Base-by-base conservation (phyloP, 2,113 vertebrate species). In the Eulemur macaco region DNA sequence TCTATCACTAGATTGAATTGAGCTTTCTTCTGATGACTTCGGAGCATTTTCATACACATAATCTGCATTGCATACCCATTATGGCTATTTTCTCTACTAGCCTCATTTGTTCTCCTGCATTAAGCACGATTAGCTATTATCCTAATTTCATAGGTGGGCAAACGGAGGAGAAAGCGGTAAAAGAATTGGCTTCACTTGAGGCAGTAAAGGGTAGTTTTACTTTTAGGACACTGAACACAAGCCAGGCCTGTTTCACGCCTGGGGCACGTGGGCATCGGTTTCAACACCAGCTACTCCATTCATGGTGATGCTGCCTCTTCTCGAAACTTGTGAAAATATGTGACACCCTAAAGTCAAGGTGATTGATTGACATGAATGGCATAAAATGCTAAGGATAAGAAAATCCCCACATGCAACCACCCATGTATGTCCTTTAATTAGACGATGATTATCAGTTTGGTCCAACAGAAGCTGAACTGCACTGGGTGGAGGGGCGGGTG, bases 121-220 rank as follows among this genome's bases (percentile, higher is more conserved):
- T 89, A 85, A 82, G 88, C 93, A 97, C 86, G 86, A 89, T 78
- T 69, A 89, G 74, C 83, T 78, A 91, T 66, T 90, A 68, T 42
- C 85, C 86, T 96, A 68, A 91, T 84, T 95, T 81, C 83, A 93
- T 8, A 84, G 86, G 73, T 91, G 82, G 86, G 37, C 68, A 89
- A 87, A 92, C 0, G 1, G 34, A 76, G 21, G 78, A 73, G 42
- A 42, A 93, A 89, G 63, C 18, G 1, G 66, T 56, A 77, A 64
- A 64, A 83, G 68, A 58, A 25, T 6, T 31, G 1, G 45, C 83
- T 86, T 77, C 50, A 68, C 85, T 77, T 9, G 11, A 52, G 69
- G 73, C 85, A 52, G 69, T 21, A 85, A 76, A 71, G 58, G 50
- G 42, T 68, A 68, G 71, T 60, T 92, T 95, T 47, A 58, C 54